phyloP scores from a whole-genome alignment of 2,888 invertebrate species.

The Cabera pusaria region DNA sequence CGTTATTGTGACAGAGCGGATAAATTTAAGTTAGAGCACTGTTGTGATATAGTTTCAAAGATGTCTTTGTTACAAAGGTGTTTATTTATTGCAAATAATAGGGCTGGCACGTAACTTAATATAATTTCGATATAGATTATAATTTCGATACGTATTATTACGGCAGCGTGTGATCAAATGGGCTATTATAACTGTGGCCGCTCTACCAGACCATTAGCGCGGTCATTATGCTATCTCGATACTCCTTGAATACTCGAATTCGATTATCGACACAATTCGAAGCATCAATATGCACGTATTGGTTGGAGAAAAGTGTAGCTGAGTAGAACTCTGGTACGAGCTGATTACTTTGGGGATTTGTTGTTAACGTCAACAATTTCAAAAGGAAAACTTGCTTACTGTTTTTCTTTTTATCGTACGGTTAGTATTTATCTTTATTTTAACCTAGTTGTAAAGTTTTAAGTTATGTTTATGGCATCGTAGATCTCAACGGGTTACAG shows the following conservation, averaged over 20 bases:
- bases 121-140: too few species aligned
- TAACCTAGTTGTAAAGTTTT: too few species aligned
- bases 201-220: conserved; percentile 48
- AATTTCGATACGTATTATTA: conserved; percentile 11
- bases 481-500: too few species aligned
- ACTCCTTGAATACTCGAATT: conserved; percentile 41
- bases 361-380: too few species aligned
- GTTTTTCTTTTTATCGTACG: not conserved
- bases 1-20: conserved; percentile 19
- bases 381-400: not conserved
- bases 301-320: too few species aligned
- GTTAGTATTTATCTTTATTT: too few species aligned
- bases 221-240: conserved; percentile 55
- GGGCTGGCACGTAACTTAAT: conserved; percentile 2
- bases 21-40: conserved; percentile 15
- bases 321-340: too few species aligned
- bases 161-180: conserved; percentile 37
- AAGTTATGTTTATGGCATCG: too few species aligned
- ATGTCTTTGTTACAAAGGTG: too few species aligned
- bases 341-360: too few species aligned
- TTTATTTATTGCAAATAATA: too few species aligned
- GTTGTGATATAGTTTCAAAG: too few species aligned
- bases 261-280: conserved; percentile 37
- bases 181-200: conserved; percentile 49
- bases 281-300: conserved; percentile 14